Evolutionary conservation across 2,797 vertebrate species (phyloP), one percentile per base, ranked within the genome.

Genomic region (Nyctalus aviator): DNA sequence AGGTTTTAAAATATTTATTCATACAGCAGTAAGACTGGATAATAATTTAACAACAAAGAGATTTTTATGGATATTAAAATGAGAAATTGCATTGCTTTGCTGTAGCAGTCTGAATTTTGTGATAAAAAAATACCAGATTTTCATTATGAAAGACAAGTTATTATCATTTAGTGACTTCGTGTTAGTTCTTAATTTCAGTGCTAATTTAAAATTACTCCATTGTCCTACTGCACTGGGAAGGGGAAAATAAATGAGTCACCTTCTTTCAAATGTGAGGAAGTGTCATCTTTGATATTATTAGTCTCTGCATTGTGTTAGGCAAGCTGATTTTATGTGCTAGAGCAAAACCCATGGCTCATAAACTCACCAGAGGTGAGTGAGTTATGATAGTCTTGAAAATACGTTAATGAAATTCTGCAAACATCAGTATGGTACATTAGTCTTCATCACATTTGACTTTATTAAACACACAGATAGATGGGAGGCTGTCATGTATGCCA

Each of bases 341-440:
- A 98, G 97, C 77, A 98, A 98, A 98, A 96, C 83, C 93, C 96
- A 98, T 93, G 98, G 96, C 95, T 98, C 98, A 98, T 98, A 98
- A 98, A 98, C 97, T 98, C 97, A 97, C 85, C 93, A 97, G 97
- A 98, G 97, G 97, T 98, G 98, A 98, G 96, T 98, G 98, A 98
- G 95, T 98, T 98, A 98, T 98, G 98, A 98, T 89, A 96, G 97
- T 97, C 96, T 91, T 97, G 97, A 96, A 98, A 98, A 98, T 90
- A 97, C 68, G 0, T 96, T 98, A 98, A 98, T 97, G 98, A 98
- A 98, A 98, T 98, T 98, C 96, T 97, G 97, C 97, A 98, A 98
- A 98, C 97, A 98, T 98, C 97, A 97, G 95, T 97, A 98, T 92
- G 98, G 97, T 97, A 98, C 98, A 98, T 98, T 98, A 98, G 97